Evolutionary conservation across 2,113 vertebrate genomes (phyloP), one percentile per base, ranked within the genome.

Genomic region (Hystrix brachyura): DNA sequence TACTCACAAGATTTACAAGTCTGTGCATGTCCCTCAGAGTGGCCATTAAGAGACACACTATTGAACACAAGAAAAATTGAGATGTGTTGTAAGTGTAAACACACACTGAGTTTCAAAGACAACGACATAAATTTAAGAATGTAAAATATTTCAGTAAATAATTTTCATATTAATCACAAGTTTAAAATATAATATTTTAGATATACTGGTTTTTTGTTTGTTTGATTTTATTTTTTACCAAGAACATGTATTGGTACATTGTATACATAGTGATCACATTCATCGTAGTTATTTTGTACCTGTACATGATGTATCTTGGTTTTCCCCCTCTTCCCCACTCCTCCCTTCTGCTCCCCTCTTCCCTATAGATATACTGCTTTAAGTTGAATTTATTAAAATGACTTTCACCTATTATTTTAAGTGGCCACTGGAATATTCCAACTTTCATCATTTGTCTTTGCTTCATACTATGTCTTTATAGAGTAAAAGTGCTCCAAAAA

Each of bases 31-130:
- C 48, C 74, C 27, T 2, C 0, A 7, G 17, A 27, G n/a, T 4
- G 46, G 34, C 21, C 34, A 29, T n/a, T 5, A 38, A 2, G 53
- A 0, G 5, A 69, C 23, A 5, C 0, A 5, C 1, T 18, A 12
- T 0, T 7, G 29, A 38, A 19, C 25, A 5, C 64, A 12, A 5
- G 51, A 72, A 14, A 85, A 74, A 51, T 1, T 4, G 60, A 7
- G 46, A 29, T 0, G 17, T 0, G 21, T 11, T 29, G 2, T 34
- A 3, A 85, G 48, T 27, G 0, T 29, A 5, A 84, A 11, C 10
- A 32, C 0, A 34, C 1, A 4, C 17, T 8, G 65, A 34, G 19
- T 57, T 85, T 67, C 9, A 23, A 53, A 59, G n/a, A 53, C 17
- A 53, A 38, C 7, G 14, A 32, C 1, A 3, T 1, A 46, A 60